phyloP scores from a whole-genome alignment of 1,140 invertebrate genomes.

The Drosophila lini region DNA sequence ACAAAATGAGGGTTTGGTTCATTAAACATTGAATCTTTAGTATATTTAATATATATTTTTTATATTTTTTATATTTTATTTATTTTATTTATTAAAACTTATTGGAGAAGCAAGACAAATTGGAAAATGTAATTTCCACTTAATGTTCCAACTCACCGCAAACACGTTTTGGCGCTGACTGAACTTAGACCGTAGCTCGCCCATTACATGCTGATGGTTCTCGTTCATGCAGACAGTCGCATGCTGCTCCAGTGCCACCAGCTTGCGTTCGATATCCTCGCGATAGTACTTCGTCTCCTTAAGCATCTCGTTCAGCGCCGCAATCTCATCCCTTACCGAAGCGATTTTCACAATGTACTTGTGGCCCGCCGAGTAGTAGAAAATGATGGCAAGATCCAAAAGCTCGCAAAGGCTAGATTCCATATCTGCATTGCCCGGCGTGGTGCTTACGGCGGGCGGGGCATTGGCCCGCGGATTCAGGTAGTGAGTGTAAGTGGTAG shows the following conservation, averaged over 20 bases:
- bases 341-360: conserved; percentile 84
- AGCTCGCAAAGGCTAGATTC: conserved; percentile 72
- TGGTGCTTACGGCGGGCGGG: conserved; percentile 9
- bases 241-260: conserved; percentile 72
- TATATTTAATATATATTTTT: too few relatives aligned
- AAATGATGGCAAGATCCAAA: conserved; percentile 76
- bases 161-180: conserved; percentile 82
- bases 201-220: conserved; percentile 71
- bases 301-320: conserved; percentile 78
- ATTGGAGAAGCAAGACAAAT: too few relatives aligned
- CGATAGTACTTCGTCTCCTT: conserved; percentile 81
- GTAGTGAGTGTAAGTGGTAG: conserved; percentile 66
- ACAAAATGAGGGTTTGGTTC: background rate
- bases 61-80: too few relatives aligned
- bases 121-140: too few relatives aligned
- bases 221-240: conserved; percentile 80
- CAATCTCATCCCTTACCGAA: conserved; percentile 79
- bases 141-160: conserved; percentile 51
- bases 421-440: conserved; percentile 55
- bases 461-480: conserved; percentile 51
- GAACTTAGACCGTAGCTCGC: conserved; percentile 73
- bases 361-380: conserved; percentile 82
- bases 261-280: conserved; percentile 74
- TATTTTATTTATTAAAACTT: too few relatives aligned
- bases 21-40: background rate